Evolutionary conservation across 2,797 vertebrate genomes (phyloP), one percentile per base, ranked within the genome.

Genomic region (Lycodopsis pacificus): DNA sequence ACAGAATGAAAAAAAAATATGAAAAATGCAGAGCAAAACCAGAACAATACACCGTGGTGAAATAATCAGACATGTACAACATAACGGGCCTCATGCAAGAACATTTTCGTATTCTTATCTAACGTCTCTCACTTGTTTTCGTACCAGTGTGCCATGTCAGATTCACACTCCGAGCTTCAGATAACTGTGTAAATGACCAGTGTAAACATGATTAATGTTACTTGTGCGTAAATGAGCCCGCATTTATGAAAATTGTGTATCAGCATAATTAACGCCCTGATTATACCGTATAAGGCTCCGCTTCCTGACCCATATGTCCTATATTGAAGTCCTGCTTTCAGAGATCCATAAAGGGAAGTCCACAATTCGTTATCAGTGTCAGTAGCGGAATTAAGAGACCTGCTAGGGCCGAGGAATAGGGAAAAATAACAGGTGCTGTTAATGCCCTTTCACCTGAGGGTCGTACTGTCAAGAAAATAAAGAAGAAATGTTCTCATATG

Each of bases 51-150:
- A 88, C 77, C 59, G 67, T 76, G 76, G 71, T 74, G 83, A 88
- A 91, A 76, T 88, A 66, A 88, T 90, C 73, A 80, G 72, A 81
- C 79, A 81, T 68, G 40, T 88, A 90, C 79, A 76, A 86, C 80
- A 89, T 80, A 89, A 86, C 12, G 25, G 25, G 27, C 53, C 53
- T 54, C 53, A 27, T 54, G 53, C 53, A 14, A 54, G 22, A 54
- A 25, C 53, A 15, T 54, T 15, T 6, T 54, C 6, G 19, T 54
- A 54, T 27, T 27, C 53, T 27, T 14, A 27, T 5, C 51, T 27
- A 14, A 54, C 53, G 13, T 54, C 53, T 54, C 53, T 54, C 15
- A 54, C 11, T 25, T 25, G 9, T 54, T n/a, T 27, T 54, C 12
- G 0, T 54, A 12, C 25, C 25, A 25, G 51, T 15, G 20, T 12